phyloP scores from a whole-genome alignment of 1,140 invertebrate genomes.

The Achatina immaculata region DNA sequence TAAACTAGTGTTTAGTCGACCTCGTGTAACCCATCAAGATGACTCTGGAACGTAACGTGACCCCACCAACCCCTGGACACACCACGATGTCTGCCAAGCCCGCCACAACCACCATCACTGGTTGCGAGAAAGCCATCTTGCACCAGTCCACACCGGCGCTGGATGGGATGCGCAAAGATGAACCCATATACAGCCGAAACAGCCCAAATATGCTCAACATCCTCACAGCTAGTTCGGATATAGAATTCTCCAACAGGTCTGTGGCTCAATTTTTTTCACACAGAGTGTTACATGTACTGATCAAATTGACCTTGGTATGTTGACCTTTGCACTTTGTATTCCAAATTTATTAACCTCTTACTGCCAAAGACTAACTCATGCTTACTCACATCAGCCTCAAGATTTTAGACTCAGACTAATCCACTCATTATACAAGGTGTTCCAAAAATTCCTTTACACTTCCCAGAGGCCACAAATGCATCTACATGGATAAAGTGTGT shows the following conservation, averaged over 20 bases:
- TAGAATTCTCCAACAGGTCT: conserved; percentile 70
- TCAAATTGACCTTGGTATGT: no score
- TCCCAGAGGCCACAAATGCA: no score
- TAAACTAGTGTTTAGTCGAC: background rate
- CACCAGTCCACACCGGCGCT: conserved; percentile 31
- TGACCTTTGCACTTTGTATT: no score
- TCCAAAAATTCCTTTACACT: no score
- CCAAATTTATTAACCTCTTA: no score
- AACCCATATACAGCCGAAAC: conserved; percentile 69
- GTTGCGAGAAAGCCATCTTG: background rate
- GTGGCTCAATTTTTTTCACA: background rate
- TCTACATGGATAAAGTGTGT: no score
- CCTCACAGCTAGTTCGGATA: conserved; percentile 66
- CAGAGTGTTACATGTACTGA: no score
- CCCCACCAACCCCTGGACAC: conserved; percentile 53
- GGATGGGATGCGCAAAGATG: conserved; percentile 61
- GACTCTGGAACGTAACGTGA: conserved; percentile 64
- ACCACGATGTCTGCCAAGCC: conserved; percentile 34
- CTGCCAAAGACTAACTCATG: no score
- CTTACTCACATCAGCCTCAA: no score
- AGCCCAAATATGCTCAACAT: conserved; percentile 69
- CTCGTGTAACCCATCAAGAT: conserved; percentile 41
- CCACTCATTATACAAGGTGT: no score
- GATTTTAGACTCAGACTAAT: no score
- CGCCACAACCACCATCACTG: conserved; percentile 35